Base-by-base conservation (phyloP, 2,888 invertebrate genomes). In the Busseola fusca region DNA sequence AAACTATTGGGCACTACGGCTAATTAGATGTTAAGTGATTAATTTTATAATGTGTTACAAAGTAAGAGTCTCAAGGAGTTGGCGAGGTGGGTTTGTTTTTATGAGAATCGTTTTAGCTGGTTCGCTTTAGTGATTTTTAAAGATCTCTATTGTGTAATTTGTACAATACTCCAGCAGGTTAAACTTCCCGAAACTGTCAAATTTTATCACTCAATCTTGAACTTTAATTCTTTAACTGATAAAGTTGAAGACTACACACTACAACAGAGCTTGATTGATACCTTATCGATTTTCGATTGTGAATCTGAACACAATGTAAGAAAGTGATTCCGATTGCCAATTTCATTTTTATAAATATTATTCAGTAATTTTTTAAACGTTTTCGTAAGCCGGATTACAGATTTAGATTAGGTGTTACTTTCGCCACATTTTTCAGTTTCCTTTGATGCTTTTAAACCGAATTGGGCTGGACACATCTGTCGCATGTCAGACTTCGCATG, bases 21-120 rank as follows among this genome's bases (percentile, higher is more conserved):
- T 81, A 82, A 84, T 86, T 86, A 84, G 73, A 67, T 74, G 78
- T 74, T 78, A 82, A 77, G 81, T 84, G 76, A 85, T 85, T 81
- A 82, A 85, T 82, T 82, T 73, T 57, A 65, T 76, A 62, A 62
- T 60, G 66, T 71, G 82, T 77, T 80, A 69, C 69, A 72, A 80
- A 71, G 34, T 58, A 34, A 34, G 52, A 57, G 0, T 48, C 50
- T 64, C n/a, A 63, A 54, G 63, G 73, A 72, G n/a, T 54, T 62
- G 25, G 34, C 16, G 14, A 50, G 21, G 21, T 56, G 14, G 34
- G 16, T 45, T 27, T 9, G 10, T 56, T 56, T 50, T 50, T 48
- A n/a, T 16, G 12, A 37, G 3, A 6, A 27, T 30, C 21, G 3
- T 34, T 54, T 25, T 34, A 59, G 5, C 16, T 59, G 1, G 3